Base-by-base conservation (phyloP, 2,888 invertebrate genomes). In the Apantesis nais region DNA sequence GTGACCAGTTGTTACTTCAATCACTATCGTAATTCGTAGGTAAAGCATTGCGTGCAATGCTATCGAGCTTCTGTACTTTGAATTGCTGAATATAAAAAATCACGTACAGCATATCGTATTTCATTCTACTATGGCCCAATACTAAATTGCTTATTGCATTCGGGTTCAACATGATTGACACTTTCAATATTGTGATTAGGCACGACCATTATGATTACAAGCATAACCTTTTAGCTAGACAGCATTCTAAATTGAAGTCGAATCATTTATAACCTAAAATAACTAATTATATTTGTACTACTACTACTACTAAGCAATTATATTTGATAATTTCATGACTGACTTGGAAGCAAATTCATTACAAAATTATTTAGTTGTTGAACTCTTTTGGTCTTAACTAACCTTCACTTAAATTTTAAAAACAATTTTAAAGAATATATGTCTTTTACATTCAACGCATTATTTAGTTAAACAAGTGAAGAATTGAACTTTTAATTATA, bases 181-280 rank as follows among this genome's bases (percentile, higher is more conserved):
- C 79, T 81, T 82, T 79, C 75, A 74, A 79, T 74, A 83, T 67
- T 16, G 29, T 25, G 25, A 29, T 58, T 29, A 58, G 7, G 58
- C 58, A 58, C 16, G 29, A 16, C 7, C 58, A 25, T 55, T 25
- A 55, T 29, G 34, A 66, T 62, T 34, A 62, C 37, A 71, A 71
- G 37, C 37, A 71, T 72, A 72, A 74, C 37, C 67, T 69, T 77
- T 34, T 34, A 34, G 34, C 34, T 37, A 62, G 34, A n/a, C 14
- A 37, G 29, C 3, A 52, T 52, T 11, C 9, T n/a, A 29, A 58
- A 4, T 16, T 29, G 8, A 58, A 58, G 29, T 29, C 7, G 58
- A 29, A 58, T 58, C 7, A 1, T 16, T 16, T 19, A n/a, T 52
- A 1, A n/a, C 11, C 11, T 2, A 52, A 9, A 52, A 52, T 52